Evolutionary conservation across 2,113 vertebrate genomes (phyloP).

Genomic region (Probosciger aterrimus): DNA sequence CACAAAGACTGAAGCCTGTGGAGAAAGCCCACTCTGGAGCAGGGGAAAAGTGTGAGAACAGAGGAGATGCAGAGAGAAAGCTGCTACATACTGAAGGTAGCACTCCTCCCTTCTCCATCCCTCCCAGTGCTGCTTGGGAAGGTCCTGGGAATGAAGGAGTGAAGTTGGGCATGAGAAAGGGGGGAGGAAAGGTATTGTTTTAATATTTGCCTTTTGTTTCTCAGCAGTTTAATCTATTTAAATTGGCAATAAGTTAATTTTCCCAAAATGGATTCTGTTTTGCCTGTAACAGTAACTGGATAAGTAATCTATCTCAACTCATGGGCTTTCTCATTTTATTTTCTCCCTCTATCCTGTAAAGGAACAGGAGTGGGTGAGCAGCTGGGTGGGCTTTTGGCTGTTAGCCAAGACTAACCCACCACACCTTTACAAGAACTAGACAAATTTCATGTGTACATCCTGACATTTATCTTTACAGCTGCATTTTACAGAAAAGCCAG

Average conservation of each 20-base stretch:
- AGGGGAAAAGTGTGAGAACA: background rate
- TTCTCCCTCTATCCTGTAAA: background rate
- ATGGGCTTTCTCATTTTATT: background rate
- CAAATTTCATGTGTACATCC: background rate
- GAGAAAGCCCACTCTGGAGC: background rate
- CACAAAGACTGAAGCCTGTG: background rate
- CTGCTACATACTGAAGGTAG: background rate
- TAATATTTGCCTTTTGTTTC: background rate
- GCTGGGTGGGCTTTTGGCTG: background rate
- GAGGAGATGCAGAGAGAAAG: background rate
- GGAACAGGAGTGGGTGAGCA: background rate
- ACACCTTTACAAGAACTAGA: background rate
- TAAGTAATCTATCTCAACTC: background rate
- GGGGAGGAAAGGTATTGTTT: background rate
- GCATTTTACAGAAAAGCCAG: background rate
- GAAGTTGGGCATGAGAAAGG: background rate
- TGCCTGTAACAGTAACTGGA: background rate
- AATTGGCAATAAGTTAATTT: background rate
- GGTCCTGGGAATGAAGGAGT: background rate
- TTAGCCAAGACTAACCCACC: background rate
- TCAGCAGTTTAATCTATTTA: background rate
- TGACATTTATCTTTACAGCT: background rate
- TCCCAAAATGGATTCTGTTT: background rate
- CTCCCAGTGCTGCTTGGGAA: background rate
- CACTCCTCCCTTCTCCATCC: background rate